These are phyloP conservation scores for Holothuria scabra DNA, from an alignment of 53 echinoderm and acorn worm species.

Conservation along the genomic window DNA sequence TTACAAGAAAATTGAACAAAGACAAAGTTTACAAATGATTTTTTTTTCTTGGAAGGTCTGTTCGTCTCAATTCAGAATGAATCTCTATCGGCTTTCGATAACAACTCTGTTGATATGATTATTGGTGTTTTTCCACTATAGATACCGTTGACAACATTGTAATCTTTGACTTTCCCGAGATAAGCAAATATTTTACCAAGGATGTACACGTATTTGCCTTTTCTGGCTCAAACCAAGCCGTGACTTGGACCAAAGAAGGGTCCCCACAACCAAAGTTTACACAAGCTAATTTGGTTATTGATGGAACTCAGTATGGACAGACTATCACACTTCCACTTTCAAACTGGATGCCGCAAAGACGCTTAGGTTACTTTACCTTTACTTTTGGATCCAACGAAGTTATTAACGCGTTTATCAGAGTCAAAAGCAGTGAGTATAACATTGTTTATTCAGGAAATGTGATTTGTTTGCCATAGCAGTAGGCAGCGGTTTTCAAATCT, in stretches of 20 bases:
- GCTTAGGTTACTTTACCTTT: background rate
- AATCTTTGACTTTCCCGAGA: background rate
- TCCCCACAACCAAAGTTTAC: background rate
- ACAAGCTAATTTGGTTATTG: background rate
- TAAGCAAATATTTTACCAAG: background rate
- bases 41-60: no score
- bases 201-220: background rate
- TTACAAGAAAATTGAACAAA: no score
- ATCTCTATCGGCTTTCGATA: no score
- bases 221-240: background rate
- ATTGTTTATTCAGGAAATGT: background rate
- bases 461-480: no score
- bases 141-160: constrained; percentile 4
- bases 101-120: no score
- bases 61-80: no score
- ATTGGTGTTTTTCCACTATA: background rate
- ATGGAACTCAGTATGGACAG: background rate
- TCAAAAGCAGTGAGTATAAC: background rate
- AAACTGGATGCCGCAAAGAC: background rate
- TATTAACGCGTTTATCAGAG: background rate
- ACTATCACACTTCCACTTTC: background rate
- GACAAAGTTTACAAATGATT: no score
- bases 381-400: no score
- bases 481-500: no score
- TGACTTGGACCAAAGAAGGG: background rate